Conservation (phyloP, 2,797 vertebrate genomes). For the Gymnothorax javanicus region DNA sequence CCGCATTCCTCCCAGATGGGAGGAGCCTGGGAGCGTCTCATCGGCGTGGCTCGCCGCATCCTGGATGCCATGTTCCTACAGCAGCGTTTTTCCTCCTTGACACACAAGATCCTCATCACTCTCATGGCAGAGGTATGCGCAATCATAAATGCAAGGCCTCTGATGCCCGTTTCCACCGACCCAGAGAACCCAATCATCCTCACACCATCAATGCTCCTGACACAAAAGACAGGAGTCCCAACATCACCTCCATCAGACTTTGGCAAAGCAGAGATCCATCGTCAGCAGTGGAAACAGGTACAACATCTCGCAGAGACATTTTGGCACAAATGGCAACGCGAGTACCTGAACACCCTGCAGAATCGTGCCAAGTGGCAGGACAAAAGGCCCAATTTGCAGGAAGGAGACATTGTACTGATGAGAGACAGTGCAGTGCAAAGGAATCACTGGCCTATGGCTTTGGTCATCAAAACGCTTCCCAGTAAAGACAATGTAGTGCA, state of each 20-base stretch:
- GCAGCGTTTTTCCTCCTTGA: background rate
- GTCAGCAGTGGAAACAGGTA: no score
- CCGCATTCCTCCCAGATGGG: background rate
- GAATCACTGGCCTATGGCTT: background rate
- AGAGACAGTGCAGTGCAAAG: background rate
- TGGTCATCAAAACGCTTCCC: constrained; percentile 9
- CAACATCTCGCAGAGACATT: no score
- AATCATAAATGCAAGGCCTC: background rate
- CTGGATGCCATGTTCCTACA: background rate
- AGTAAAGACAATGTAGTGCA: background rate
- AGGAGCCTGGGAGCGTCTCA: background rate
- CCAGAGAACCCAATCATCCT: background rate
- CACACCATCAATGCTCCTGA: background rate
- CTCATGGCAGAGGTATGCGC: constrained; percentile 4
- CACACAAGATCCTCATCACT: background rate
- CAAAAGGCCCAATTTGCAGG: background rate
- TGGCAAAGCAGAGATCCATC: no score
- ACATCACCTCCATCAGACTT: no score
- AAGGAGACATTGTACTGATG: constrained; percentile 10
- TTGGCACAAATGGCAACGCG: no score
- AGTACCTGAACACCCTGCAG: background rate
- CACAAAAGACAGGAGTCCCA: no score
- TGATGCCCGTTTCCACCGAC: background rate
- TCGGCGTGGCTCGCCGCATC: background rate
- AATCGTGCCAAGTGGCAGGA: background rate